These are phyloP conservation scores for Heteromormyrus szaboi DNA, from an alignment of 2,797 vertebrate species.

Conservation along the genomic window DNA sequence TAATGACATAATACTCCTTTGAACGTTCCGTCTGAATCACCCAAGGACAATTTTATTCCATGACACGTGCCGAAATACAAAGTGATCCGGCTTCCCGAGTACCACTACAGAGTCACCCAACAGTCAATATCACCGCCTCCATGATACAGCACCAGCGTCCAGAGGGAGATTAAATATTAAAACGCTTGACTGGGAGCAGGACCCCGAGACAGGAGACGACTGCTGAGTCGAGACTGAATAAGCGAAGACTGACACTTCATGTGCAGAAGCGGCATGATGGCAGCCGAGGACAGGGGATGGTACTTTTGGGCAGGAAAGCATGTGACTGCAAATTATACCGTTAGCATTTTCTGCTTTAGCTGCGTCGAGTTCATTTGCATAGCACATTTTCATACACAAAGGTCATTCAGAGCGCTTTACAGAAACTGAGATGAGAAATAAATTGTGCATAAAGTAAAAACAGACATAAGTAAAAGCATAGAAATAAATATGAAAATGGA, in stretches of 20 bases:
- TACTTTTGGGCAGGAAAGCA: neutral
- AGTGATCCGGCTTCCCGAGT: neutral
- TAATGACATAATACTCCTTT: conserved; percentile 11
- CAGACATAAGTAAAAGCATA: neutral
- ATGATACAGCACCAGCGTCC: conserved; percentile 47
- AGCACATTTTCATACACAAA: neutral
- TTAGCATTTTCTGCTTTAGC: neutral
- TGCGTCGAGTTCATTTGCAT: neutral
- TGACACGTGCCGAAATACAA: neutral
- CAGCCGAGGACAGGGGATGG: neutral
- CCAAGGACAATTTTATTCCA: neutral
- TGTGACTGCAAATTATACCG: neutral
- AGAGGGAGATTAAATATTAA: conserved; percentile 60
- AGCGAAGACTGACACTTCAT: neutral
- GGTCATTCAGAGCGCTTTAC: neutral
- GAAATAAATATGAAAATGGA: neutral
- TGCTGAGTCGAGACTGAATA: neutral
- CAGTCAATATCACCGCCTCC: conserved; percentile 52
- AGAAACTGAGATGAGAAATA: neutral
- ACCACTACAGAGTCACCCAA: conserved; percentile 15
- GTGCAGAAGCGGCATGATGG: neutral
- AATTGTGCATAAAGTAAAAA: neutral
- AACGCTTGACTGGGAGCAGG: conserved; percentile 48
- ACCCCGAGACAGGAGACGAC: conserved; percentile 27
- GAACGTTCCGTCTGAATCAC: neutral